These are phyloP conservation scores for Rutilus rutilus DNA, from an alignment of 2,113 vertebrate genomes.

Conservation along the genomic window DNA sequence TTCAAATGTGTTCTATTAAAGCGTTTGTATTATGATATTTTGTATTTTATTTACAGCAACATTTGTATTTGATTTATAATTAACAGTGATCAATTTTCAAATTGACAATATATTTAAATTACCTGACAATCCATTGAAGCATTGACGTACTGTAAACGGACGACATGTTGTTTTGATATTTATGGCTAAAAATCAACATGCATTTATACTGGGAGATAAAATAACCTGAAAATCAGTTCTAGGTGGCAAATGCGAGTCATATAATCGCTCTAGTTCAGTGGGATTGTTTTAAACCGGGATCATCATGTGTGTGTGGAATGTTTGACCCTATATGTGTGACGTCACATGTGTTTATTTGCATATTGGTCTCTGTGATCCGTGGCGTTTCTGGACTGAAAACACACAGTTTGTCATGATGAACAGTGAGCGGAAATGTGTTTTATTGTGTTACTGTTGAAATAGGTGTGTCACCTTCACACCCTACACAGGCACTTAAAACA, in stretches of 20 bases:
- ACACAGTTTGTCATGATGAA: not conserved
- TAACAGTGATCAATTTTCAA: too few relatives aligned
- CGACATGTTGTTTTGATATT: too few relatives aligned
- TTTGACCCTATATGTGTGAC: not conserved
- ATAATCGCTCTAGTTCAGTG: not conserved
- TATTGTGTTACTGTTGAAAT: conserved; percentile 61
- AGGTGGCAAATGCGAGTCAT: not conserved
- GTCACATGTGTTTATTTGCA: not conserved
- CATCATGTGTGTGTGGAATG: not conserved
- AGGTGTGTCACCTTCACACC: conserved; percentile 69
- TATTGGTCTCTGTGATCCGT: not conserved
- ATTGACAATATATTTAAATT: too few relatives aligned
- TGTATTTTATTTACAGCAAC: too few relatives aligned
- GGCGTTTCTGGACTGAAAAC: not conserved
- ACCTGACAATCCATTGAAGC: too few relatives aligned
- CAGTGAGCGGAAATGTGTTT: not conserved
- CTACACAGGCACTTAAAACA: conserved; percentile 56
- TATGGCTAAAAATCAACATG: too few relatives aligned
- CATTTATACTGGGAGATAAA: not conserved
- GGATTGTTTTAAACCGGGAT: not conserved
- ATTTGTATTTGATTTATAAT: too few relatives aligned
- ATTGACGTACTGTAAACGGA: too few relatives aligned
- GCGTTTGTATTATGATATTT: too few relatives aligned
- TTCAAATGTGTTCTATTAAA: too few relatives aligned
- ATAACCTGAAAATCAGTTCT: not conserved